phyloP scores from a whole-genome alignment of 2,888 invertebrate species.

The Apotomis capreana region DNA sequence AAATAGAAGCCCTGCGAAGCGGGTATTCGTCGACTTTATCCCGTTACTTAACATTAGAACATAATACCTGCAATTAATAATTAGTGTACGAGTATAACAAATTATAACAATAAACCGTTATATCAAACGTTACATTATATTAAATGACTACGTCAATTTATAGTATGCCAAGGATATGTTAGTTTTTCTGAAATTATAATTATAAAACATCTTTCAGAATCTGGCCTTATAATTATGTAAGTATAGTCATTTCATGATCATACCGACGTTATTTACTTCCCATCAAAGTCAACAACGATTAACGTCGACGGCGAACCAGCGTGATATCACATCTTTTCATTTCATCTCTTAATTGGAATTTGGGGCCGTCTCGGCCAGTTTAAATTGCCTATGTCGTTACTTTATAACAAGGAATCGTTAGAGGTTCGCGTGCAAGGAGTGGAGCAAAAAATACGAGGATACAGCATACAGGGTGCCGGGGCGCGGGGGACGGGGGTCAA shows the following conservation, averaged over 20 bases:
- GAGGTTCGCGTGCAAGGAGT: slow-evolving; percentile 52
- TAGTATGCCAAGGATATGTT: too few relatives aligned
- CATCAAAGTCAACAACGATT: slow-evolving; percentile 23
- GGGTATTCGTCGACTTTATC: too few relatives aligned
- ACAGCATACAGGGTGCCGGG: slow-evolving; percentile 63
- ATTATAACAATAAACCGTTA: too few relatives aligned
- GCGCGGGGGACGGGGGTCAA: slow-evolving; percentile 54
- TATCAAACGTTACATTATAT: too few relatives aligned
- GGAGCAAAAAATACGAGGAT: slow-evolving; percentile 68
- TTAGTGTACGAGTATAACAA: too few relatives aligned
- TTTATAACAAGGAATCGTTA: slow-evolving; percentile 56
- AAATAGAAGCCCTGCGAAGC: too few relatives aligned
- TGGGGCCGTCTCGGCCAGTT: slow-evolving; percentile 18
- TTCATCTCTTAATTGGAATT: slow-evolving; percentile 29
- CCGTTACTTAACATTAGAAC: too few relatives aligned
- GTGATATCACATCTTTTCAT: slow-evolving; percentile 14
- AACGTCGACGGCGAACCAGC: slow-evolving; percentile 9
- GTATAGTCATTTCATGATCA: neutral
- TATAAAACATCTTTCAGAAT: too few relatives aligned
- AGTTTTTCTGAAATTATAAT: too few relatives aligned
- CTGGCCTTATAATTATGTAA: too few relatives aligned
- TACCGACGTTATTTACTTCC: slow-evolving; percentile 15
- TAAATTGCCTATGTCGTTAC: slow-evolving; percentile 43
- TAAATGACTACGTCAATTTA: too few relatives aligned
- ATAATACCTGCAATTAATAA: too few relatives aligned